Conservation (phyloP, 2,113 vertebrate genomes). For the Nanorana parkeri region DNA sequence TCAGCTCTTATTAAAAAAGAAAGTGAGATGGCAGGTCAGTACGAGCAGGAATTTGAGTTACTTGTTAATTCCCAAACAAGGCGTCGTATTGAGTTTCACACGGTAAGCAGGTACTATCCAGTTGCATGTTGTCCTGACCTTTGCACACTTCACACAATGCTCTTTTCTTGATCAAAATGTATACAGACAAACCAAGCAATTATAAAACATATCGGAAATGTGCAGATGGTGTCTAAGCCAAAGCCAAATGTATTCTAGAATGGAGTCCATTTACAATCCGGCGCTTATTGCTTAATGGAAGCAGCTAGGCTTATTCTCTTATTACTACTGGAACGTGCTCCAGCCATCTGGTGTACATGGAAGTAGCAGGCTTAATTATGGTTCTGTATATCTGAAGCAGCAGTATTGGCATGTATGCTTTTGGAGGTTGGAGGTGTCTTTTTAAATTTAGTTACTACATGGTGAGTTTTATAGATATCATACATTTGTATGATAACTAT, state of each 20-base stretch:
- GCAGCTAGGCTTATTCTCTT: conserved; percentile 15
- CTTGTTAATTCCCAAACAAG: conserved; percentile 37
- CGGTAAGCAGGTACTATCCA: conserved; percentile 34
- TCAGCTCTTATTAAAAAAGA: conserved; percentile 32
- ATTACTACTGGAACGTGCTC: conserved; percentile 42
- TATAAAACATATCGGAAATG: conserved; percentile 34
- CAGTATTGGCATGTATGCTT: conserved; percentile 1
- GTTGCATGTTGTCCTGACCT: conserved; percentile 52
- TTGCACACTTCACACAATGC: conserved; percentile 42
- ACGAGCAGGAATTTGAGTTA: conserved; percentile 28
- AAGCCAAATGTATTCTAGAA: conserved; percentile 41
- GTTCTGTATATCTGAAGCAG: conserved; percentile 9
- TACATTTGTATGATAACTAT: background rate
- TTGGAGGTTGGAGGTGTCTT: background rate
- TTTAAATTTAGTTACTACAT: background rate
- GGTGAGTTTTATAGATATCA: background rate
- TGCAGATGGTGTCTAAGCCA: conserved; percentile 37
- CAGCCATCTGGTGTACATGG: conserved; percentile 25
- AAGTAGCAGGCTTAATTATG: background rate
- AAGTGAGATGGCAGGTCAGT: conserved; percentile 27
- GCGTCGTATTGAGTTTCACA: conserved; percentile 41
- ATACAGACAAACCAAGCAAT: conserved; percentile 50
- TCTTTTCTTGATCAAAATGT: conserved; percentile 42
- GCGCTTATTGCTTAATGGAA: background rate
- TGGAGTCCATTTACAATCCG: conserved; percentile 37